Evolutionary conservation across 2,888 invertebrate species (phyloP).

Genomic region (Amphipyra tragopoginis): DNA sequence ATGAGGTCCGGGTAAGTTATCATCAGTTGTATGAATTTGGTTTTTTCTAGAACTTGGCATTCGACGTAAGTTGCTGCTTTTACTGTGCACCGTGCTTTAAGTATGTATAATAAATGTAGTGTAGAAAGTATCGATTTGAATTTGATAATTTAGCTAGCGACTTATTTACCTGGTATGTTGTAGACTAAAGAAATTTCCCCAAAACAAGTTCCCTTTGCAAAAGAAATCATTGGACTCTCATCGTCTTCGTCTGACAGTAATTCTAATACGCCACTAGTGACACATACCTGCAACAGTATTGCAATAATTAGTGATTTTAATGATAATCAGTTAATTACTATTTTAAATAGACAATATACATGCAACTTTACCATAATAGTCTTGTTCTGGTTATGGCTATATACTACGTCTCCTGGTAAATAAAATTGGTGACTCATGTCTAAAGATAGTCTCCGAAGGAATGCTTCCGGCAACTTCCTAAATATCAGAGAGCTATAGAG

Average conservation of each 20-base stretch:
- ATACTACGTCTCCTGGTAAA: constrained; percentile 87
- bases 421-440: constrained; percentile 88
- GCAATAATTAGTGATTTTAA: constrained; percentile 13
- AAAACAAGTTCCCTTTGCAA: constrained; percentile 86
- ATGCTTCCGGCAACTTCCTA: constrained; percentile 86
- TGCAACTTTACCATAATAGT: constrained; percentile 84
- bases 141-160: too few species aligned
- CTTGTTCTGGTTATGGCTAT: constrained; percentile 86
- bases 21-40: constrained; percentile 85
- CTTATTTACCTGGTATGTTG: constrained; percentile 80
- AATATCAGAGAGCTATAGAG: constrained; percentile 87
- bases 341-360: constrained; percentile 37
- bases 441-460: constrained; percentile 85
- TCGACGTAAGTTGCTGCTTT: constrained; percentile 88
- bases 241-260: constrained; percentile 88
- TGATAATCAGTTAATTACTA: constrained; percentile 32
- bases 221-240: constrained; percentile 88
- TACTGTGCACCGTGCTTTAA: constrained; percentile 85
- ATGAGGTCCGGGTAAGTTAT: constrained; percentile 84
- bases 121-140: neutral
- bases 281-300: constrained; percentile 76
- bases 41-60: constrained; percentile 86
- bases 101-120: constrained; percentile 19
- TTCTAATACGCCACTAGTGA: constrained; percentile 86
- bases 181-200: constrained; percentile 88